These are phyloP conservation scores for Nansenia antarctica DNA, from an alignment of 2,113 vertebrate genomes.

Conservation along the genomic window DNA sequence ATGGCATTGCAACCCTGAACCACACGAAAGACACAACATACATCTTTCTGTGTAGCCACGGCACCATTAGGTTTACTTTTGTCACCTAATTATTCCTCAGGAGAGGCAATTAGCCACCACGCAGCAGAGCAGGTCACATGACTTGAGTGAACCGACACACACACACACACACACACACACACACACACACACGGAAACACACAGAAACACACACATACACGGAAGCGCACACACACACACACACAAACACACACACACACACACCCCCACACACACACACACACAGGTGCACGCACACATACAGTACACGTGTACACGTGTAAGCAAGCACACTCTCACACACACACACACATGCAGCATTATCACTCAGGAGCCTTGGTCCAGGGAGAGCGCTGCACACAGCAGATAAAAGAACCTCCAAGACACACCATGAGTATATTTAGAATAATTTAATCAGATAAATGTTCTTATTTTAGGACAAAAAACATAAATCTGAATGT, in stretches of 20 bases:
- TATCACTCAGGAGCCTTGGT: conserved; percentile 58
- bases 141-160: conserved; percentile 12
- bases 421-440: conserved; percentile 56
- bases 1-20: conserved; percentile 48
- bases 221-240: not conserved
- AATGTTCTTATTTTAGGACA: conserved; percentile 38
- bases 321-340: too few relatives aligned
- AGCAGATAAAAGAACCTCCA: conserved; percentile 59
- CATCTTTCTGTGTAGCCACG: conserved; percentile 47
- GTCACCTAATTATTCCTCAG: conserved; percentile 72
- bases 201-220: conserved; percentile 13
- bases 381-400: conserved; percentile 51
- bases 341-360: conserved; percentile 1
- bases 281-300: not conserved
- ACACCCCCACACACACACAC: not conserved
- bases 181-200: conserved; percentile 10
- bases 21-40: conserved; percentile 53
- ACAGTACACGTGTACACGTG: conserved; percentile 9
- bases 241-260: not conserved
- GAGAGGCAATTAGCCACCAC: conserved; percentile 74
- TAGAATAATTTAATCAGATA: conserved; percentile 69
- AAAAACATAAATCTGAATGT: conserved; percentile 48
- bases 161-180: not conserved
- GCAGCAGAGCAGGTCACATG: conserved; percentile 33
- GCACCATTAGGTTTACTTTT: conserved; percentile 68